Conservation (phyloP, 2,113 vertebrate species). For the Microtus oregoni region DNA sequence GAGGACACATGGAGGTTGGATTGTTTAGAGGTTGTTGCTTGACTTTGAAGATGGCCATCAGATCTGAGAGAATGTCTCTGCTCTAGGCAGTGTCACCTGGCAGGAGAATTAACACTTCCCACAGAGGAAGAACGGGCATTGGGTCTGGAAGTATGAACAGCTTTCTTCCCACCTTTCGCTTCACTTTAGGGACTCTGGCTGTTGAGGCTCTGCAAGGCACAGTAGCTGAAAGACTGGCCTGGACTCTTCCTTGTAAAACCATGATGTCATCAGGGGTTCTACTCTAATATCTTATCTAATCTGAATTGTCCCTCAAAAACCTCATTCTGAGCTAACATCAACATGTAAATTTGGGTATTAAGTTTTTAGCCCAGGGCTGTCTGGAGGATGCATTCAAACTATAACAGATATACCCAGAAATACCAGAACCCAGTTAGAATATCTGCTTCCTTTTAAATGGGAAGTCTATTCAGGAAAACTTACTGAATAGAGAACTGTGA, state of each 20-base stretch:
- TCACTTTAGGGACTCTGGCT: not conserved
- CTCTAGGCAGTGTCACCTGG: not conserved
- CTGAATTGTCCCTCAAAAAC: not conserved
- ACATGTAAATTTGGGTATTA: not conserved
- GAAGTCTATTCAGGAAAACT: not conserved
- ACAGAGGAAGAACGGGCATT: not conserved
- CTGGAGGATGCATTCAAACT: not conserved
- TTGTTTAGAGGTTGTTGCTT: slow-evolving; percentile 1
- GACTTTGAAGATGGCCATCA: not conserved
- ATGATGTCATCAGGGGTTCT: not conserved
- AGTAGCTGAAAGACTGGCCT: not conserved
- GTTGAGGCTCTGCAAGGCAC: not conserved
- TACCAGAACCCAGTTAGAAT: not conserved
- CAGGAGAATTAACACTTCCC: slow-evolving; percentile 14
- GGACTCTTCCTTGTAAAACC: not conserved
- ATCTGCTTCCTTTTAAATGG: not conserved
- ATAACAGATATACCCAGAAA: not conserved
- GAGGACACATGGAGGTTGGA: not conserved
- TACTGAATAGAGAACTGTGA: not conserved
- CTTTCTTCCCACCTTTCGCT: not conserved
- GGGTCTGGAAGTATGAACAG: not conserved
- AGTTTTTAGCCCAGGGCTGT: not conserved
- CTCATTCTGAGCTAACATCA: not conserved
- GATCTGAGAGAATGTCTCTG: not conserved
- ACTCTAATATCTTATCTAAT: not conserved